Percentiles rank a stretch among this genome's conserved stretches.
phyloP scores from a whole-genome alignment of 2,888 invertebrate species.

The Rhagonycha fulva region DNA sequence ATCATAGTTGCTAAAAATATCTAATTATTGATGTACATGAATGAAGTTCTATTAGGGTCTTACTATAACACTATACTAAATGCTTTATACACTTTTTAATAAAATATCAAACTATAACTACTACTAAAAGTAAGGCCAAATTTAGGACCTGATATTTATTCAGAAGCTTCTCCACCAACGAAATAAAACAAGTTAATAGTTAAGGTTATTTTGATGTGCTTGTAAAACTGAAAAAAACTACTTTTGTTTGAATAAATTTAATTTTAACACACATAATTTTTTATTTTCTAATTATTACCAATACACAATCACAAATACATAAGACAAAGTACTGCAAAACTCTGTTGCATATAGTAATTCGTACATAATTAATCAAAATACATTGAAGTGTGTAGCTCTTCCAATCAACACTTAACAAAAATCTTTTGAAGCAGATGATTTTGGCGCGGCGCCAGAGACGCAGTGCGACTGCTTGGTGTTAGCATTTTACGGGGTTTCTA shows the following conservation, averaged over 20 bases:
- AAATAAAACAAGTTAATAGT: background rate
- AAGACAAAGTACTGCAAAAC: conserved; percentile 28
- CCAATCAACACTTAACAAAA: conserved; percentile 32
- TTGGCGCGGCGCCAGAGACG: conserved; percentile 53
- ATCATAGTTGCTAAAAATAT: background rate
- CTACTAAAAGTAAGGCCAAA: background rate
- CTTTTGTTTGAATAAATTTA: background rate
- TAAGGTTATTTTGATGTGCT: background rate
- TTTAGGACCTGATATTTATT: background rate
- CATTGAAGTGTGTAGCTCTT: conserved; percentile 18
- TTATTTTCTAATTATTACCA: conserved; percentile 15
- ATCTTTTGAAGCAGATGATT: conserved; percentile 31
- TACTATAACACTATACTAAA: background rate
- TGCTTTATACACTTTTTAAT: background rate
- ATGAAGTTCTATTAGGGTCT: background rate
- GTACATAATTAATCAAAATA: conserved; percentile 28
- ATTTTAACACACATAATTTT: background rate
- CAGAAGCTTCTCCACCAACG: background rate
- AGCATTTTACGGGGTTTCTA: conserved; percentile 19
- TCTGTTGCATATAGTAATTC: conserved; percentile 42
- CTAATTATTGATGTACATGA: background rate
- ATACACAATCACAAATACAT: background rate
- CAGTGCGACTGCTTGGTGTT: conserved; percentile 46
- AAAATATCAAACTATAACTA: background rate
- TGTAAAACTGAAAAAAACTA: background rate